Percentiles rank a stretch among this genome's conserved stretches.
Conservation (phyloP, 2,797 vertebrate species). For the Hirundo rustica region DNA sequence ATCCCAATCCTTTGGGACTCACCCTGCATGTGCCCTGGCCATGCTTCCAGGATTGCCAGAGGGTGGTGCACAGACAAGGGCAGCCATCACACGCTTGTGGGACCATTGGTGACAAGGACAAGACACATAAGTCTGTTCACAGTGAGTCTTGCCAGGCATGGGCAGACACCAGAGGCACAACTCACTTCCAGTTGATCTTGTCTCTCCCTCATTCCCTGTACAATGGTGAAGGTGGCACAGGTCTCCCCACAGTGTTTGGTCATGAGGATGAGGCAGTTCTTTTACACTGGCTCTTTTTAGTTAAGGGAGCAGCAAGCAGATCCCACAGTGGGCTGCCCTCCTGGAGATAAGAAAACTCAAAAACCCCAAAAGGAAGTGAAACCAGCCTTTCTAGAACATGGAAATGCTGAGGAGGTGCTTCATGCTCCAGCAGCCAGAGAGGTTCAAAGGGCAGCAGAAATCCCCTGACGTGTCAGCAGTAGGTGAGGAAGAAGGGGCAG, state of each 20-base stretch:
- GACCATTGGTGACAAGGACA: fast-evolving
- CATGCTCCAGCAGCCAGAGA: not conserved
- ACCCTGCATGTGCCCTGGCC: not conserved
- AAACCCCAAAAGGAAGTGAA: slow-evolving; percentile 51
- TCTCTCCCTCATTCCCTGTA: not conserved
- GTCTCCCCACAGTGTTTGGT: fast-evolving
- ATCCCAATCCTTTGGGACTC: not conserved
- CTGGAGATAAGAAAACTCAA: not conserved
- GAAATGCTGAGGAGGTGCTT: slow-evolving; percentile 43
- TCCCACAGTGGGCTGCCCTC: not conserved
- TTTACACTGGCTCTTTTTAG: not conserved
- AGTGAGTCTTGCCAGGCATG: not conserved
- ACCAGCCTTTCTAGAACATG: slow-evolving; percentile 45
- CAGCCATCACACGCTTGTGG: fast-evolving
- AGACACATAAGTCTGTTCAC: not conserved
- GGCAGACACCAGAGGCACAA: not conserved
- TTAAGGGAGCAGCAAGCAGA: not conserved
- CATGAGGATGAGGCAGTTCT: fast-evolving
- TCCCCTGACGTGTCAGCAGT: not conserved
- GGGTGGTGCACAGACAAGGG: not conserved
- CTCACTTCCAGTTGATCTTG: not conserved
- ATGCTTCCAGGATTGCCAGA: not conserved
- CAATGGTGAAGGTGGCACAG: fast-evolving
- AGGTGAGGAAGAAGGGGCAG: not conserved
- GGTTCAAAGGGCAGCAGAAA: slow-evolving; percentile 40